A percentile compares a stretch with the other conserved stretches of the same genome.
phyloP scores from a whole-genome alignment of 2,797 vertebrate species.

The Spea hammondii region DNA sequence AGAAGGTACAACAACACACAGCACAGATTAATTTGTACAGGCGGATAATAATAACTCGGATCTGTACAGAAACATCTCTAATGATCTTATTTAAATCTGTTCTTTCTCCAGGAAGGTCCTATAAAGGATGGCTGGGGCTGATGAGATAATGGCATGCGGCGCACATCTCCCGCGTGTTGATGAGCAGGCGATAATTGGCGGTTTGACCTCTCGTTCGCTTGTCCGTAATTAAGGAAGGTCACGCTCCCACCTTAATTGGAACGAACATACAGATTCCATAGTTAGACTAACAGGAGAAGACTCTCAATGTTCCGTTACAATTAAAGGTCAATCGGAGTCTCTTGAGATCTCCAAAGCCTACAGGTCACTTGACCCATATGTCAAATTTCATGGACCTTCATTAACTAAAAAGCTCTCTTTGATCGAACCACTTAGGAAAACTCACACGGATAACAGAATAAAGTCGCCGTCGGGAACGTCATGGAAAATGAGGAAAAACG shows the following conservation, averaged over 20 bases:
- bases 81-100: conserved; percentile 67
- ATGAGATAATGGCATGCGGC: conserved; percentile 62
- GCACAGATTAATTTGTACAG: conserved; percentile 67
- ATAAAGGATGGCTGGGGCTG: conserved; percentile 61
- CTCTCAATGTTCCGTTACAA: too few relatives aligned
- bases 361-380: too few relatives aligned
- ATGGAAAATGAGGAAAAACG: not conserved
- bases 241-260: not conserved
- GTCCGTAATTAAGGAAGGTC: not conserved
- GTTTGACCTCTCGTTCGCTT: conserved; percentile 55
- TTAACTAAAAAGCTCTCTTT: too few relatives aligned
- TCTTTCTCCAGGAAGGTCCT: conserved; percentile 59
- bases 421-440: too few relatives aligned
- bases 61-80: conserved; percentile 62
- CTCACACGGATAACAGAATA: too few relatives aligned
- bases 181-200: conserved; percentile 61
- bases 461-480: too few relatives aligned
- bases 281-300: too few relatives aligned
- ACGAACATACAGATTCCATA: not conserved
- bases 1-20: conserved; percentile 51
- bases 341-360: too few relatives aligned
- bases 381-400: too few relatives aligned
- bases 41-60: conserved; percentile 63
- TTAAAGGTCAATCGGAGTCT: too few relatives aligned
- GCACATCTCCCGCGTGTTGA: conserved; percentile 53